phyloP scores from a whole-genome alignment of 2,113 vertebrate species.

The Oncorhynchus nerka region DNA sequence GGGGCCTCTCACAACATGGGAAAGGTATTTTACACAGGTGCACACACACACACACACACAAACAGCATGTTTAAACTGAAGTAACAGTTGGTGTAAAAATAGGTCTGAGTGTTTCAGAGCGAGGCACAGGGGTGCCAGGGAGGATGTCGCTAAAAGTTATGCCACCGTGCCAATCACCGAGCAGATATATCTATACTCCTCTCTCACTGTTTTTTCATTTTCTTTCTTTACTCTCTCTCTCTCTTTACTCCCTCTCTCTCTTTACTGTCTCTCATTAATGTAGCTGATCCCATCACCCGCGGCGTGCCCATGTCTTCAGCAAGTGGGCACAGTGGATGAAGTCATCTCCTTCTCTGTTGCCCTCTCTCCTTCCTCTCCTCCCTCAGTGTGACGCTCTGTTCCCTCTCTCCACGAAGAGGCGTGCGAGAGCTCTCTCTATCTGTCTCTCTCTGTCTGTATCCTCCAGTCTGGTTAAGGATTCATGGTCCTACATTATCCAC shows the following conservation, averaged over 20 bases:
- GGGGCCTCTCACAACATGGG: not conserved
- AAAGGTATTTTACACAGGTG: conserved; percentile 14
- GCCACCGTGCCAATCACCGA: not conserved
- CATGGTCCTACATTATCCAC: no score
- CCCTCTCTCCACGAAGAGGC: conserved; percentile 37
- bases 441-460: not conserved
- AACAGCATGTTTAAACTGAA: not conserved
- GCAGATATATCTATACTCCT: not conserved
- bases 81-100: not conserved
- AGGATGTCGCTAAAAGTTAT: not conserved
- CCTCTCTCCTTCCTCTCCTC: conserved; percentile 25
- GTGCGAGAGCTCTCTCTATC: conserved; percentile 34
- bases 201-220: no score
- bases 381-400: conserved; percentile 21
- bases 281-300: conserved; percentile 49
- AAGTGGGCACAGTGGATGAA: conserved; percentile 54
- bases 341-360: conserved; percentile 53
- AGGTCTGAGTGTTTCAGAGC: not conserved
- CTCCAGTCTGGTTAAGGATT: not conserved
- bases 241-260: not conserved
- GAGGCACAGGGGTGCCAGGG: not conserved
- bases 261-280: not conserved
- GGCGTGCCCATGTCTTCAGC: not conserved
- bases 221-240: no score
- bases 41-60: conserved; percentile 69